phyloP scores from a whole-genome alignment of 2,888 invertebrate species.

The Cataglyphis albicans region DNA sequence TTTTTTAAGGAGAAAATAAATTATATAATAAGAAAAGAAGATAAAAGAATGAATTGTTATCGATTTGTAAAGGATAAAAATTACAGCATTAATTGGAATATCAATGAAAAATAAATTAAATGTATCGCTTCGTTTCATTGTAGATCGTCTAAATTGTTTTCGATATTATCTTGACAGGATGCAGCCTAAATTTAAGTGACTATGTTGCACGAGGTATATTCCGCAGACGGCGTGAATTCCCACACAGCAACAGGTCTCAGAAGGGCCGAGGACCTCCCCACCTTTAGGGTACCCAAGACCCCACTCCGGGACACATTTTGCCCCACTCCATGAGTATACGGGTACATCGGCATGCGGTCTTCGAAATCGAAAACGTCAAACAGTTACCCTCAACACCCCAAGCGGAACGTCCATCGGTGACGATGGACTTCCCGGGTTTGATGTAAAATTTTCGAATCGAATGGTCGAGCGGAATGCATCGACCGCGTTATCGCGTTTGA shows the following conservation, averaged over 20 bases:
- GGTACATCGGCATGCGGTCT: slow-evolving; percentile 85
- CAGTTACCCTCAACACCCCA: slow-evolving; percentile 84
- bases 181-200: slow-evolving; percentile 63
- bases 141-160: slow-evolving; percentile 15
- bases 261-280: slow-evolving; percentile 79
- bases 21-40: background rate
- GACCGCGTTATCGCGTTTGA: background rate
- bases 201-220: slow-evolving; percentile 61
- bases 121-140: background rate
- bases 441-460: background rate
- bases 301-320: slow-evolving; percentile 71
- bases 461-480: background rate
- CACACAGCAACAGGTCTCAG: slow-evolving; percentile 85
- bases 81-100: background rate
- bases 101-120: slow-evolving; percentile 22
- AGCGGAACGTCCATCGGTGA: slow-evolving; percentile 71
- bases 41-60: background rate
- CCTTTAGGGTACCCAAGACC: slow-evolving; percentile 73
- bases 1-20: background rate
- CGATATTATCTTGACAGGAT: slow-evolving; percentile 51
- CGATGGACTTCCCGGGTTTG: slow-evolving; percentile 57
- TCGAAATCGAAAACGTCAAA: slow-evolving; percentile 85
- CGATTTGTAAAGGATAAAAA: background rate
- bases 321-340: slow-evolving; percentile 73
- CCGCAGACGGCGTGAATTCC: slow-evolving; percentile 83